phyloP scores from a whole-genome alignment of 2,797 vertebrate species.

The Eulemur albifrons region DNA sequence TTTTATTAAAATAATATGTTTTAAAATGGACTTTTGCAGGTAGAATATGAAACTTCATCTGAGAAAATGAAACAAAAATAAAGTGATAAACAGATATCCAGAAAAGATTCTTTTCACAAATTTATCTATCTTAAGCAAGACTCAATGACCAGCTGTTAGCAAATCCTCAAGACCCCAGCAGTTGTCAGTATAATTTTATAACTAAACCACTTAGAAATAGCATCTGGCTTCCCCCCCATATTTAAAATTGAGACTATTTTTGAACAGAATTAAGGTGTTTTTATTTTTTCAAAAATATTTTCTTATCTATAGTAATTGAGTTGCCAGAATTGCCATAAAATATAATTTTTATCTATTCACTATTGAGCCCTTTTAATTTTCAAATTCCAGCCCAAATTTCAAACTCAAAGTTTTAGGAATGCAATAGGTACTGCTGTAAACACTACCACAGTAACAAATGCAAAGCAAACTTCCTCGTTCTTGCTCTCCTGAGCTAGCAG shows the following conservation, averaged over 20 bases:
- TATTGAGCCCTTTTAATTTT: not conserved
- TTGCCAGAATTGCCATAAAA: not conserved
- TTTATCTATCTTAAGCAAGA: not conserved
- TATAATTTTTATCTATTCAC: not conserved
- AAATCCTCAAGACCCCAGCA: too few species aligned
- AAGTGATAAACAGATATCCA: not conserved
- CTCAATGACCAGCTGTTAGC: accelerated
- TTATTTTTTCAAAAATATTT: not conserved
- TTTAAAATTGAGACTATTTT: not conserved
- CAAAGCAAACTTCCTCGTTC: not conserved
- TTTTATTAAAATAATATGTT: not conserved
- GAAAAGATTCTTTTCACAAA: not conserved
- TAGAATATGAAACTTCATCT: not conserved
- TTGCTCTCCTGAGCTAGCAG: not conserved
- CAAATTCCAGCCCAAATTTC: not conserved
- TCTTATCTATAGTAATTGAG: not conserved
- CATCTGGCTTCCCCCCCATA: not conserved
- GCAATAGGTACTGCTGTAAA: not conserved
- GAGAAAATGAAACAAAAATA: not conserved
- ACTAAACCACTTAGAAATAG: not conserved
- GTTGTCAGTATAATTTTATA: not conserved
- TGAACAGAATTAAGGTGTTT: not conserved
- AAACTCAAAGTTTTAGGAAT: not conserved
- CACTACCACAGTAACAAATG: not conserved
- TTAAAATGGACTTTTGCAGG: not conserved